Base-by-base conservation (phyloP, 2,113 vertebrate genomes). In the Peromyscus maniculatus region DNA sequence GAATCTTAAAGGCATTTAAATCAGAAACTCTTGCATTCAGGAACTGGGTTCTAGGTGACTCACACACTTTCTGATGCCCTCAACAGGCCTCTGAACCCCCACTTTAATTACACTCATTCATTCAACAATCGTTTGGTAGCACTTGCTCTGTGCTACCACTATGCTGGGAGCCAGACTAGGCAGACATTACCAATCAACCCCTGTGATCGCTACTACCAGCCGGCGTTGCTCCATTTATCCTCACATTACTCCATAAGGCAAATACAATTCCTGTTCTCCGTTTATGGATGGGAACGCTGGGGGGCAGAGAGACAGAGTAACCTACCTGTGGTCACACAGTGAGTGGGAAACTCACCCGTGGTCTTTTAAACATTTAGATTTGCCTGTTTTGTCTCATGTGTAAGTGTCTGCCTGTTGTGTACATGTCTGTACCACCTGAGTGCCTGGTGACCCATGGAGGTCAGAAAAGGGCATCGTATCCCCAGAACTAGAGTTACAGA, bases 201-300 rank as follows among this genome's bases (percentile, higher is more conserved):
- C 0, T 0, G 1, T 43, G 57, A 46, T 10, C 9, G 39, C 39
- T 19, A 62, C 28, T 26, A 22, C 3, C 10, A 2, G 8, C 16
- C 6, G 11, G 31, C 0, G 22, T 43, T 52, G 13, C 80, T 89
- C 77, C 31, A 19, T 57, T 67, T 33, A 66, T 57, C 55, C 46
- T 87, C 28, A 1, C 1, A 46, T 12, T 2, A 31, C 0, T 3
- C 71, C 24, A 7, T 0, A 3, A 28, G 69, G 21, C 26, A 19
- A 57, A 4, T 78, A 28, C n/a, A 33, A 2, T 57, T n/a, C 17
- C 22, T 46, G 39, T 21, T 94, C 59, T 74, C 64, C 8, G 33
- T 67, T 64, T 77, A 12, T 1, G 3, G 78, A 10, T 46, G 62
- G 87, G 39, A 55, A 64, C 1, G 22, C 36, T 5, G 78, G 79